Evolutionary conservation across 2,888 invertebrate species (phyloP), one percentile per base, ranked within the genome.

Genomic region (Lycaena phlaeas): DNA sequence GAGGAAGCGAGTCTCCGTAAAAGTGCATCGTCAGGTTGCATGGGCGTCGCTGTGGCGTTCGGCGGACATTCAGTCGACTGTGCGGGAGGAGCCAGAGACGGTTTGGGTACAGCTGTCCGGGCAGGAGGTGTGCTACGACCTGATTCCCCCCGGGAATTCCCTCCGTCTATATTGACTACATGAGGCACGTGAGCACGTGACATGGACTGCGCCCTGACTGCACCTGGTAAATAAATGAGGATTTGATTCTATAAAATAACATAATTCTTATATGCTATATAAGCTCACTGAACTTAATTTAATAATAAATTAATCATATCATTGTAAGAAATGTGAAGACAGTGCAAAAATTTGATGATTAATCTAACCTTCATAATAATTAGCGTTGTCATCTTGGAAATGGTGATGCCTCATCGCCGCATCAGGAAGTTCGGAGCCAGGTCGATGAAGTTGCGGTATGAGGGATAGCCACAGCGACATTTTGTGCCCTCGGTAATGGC

Each of bases 401-500:
- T 96, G 95, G 68, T 95, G 94, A 68, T 94, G 93, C 27, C 93
- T 87, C 92, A 95, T 94, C 46, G 92, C 92, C 46, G 93, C 90
- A 62, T 94, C 94, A 50, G 92, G 91, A 50, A 85, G 53, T 49
- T 88, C 88, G 6, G 87, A 78, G 12, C 95, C 94, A 7, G 95
- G 93, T 44, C 92, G 87, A 68, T 96, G 96, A 40, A 97, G 87
- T 67, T 96, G 95, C 39, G 96, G 96, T 63, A 96, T 92, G 38
- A 96, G 87, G 53, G 95, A 94, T 47, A 96, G 78, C 96, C 96
- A 97, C 65, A 96, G 87, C 26, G 96, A 95, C 88, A 96, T 91
- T 78, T 96, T 95, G 85, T 96, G 96, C 30, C 96, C 96, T 27
- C 96, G 89, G 75, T 96, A 97, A 75, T 97, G 97, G 62, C 94